Evolutionary conservation across 2,113 vertebrate genomes (phyloP), one percentile per base, ranked within the genome.

Genomic region (Zootoca vivipara): DNA sequence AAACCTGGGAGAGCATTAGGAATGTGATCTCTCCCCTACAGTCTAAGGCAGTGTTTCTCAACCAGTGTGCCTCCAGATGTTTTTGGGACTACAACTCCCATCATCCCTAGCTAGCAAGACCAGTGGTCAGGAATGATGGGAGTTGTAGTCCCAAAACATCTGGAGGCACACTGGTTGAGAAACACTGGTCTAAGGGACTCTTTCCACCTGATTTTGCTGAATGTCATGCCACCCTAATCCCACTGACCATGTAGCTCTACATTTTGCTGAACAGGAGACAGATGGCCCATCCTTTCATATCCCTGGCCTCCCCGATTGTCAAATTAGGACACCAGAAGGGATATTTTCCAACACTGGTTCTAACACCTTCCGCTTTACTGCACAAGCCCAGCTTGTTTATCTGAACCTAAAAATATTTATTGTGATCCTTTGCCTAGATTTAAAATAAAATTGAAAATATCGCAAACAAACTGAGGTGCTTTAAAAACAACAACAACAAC

Each of bases 381-480:
- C 16, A 2, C 22, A 52, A 33, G 1, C 33, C 6, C 28, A 10
- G 9, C 24, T 56, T 75, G n/a, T 38, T 83, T 73, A 38, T 15
- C 26, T 1, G 6, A 67, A 67, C 72, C 2, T 7, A 58, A 83
- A 75, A 52, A 35, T 10, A 12, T 3, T 6, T 46, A 13, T 69
- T 83, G 73, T 3, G 42, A 93, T 93, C 90, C 94, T 94, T 94
- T 94, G 87, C 91, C 67, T n/a, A 85, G 38, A 69, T 89, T 89
- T 91, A 91, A 94, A 95, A 93, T 85, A 95, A 88, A 94, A 83
- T 67, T 81, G 92, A 86, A 62, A 83, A 88, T 83, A 67, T 77
- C 78, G 87, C 83, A 88, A 88, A 83, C 87, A 88, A 88, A 88
- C 78, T 78, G 73, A 78, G 81, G 33, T 74, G 30, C 24, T 80